phyloP scores from a whole-genome alignment of 2,888 invertebrate genomes.

The Orthosia incerta region DNA sequence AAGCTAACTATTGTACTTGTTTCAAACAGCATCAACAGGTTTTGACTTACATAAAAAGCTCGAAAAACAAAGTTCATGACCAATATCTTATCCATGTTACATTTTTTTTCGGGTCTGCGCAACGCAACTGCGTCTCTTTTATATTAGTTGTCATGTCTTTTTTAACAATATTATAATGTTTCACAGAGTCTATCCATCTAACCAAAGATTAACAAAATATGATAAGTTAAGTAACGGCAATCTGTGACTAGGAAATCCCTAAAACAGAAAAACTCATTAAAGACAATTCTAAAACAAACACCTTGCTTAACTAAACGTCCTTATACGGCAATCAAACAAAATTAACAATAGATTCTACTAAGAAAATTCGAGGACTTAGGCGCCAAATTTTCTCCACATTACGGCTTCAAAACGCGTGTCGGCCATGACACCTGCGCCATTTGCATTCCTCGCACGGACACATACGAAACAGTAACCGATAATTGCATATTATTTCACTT shows the following conservation, averaged over 20 bases:
- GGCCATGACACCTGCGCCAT: slow-evolving; percentile 78
- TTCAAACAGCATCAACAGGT: too few relatives aligned
- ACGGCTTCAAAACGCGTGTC: slow-evolving; percentile 68
- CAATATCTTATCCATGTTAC: too few relatives aligned
- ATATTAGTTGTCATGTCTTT: too few relatives aligned
- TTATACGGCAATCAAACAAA: slow-evolving; percentile 35
- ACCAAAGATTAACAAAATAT: too few relatives aligned
- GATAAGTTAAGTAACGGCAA: slow-evolving; percentile 8
- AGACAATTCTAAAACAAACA: slow-evolving; percentile 28
- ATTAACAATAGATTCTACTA: slow-evolving; percentile 23
- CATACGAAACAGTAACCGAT: slow-evolving; percentile 64
- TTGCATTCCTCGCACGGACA: slow-evolving; percentile 73
- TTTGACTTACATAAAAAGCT: too few relatives aligned
- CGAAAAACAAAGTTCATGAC: too few relatives aligned
- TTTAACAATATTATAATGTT: too few relatives aligned
- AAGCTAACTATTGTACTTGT: too few relatives aligned
- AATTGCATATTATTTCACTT: slow-evolving; percentile 76
- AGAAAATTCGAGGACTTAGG: slow-evolving; percentile 48
- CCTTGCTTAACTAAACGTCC: slow-evolving; percentile 36
- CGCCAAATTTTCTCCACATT: slow-evolving; percentile 73
- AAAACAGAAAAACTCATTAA: slow-evolving; percentile 1
- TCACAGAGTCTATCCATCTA: too few relatives aligned
- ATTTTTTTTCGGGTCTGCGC: too few relatives aligned
- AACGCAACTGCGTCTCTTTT: too few relatives aligned
- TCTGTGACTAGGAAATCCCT: slow-evolving; percentile 31